Base-by-base conservation (phyloP, 2,888 invertebrate species). In the Arge pagana region DNA sequence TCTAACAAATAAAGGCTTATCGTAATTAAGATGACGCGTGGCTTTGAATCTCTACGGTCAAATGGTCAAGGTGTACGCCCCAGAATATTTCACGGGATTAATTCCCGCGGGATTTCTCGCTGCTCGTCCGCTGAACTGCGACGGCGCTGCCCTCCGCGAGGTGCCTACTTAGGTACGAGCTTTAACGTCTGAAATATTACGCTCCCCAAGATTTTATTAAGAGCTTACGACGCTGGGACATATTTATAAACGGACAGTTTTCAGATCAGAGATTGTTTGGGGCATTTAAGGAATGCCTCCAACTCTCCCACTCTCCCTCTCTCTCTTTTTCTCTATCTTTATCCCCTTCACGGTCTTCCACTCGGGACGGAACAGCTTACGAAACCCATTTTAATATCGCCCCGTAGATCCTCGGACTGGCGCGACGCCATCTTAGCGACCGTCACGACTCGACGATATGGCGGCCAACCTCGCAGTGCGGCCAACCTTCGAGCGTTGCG, bases 1-100 rank as follows among this genome's bases (percentile, higher is more conserved):
- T 59, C 62, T 63, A 55, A 62, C 59, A 65, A 63, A 61, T 62
- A 61, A 61, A 61, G 54, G 63, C 61, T 65, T 65, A 65, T 59
- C 66, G 58, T 66, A 65, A 65, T 62, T 60, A 58, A 33, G 23
- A 43, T 15, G 15, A 23, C 42, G 53, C n/a, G 43, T 41, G 42
- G 31, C 40, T 43, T 28, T 4, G 19, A 5, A 13, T 4, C 7
- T 30, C 18, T 13, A 4, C 18, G n/a, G 11, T 15, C 36, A 2
- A 11, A 13, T 36, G 18, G 18, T 16, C 5, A 10, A 15, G 15
- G 2, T 7, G 15, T 26, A 49, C 57, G 50, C 42, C 49, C 57
- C 13, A 8, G 52, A 59, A 66, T 66, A 62, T 62, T 62, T 60
- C 56, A 62, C 42, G 45, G 62, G 63, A 67, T 66, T 66, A 66